A percentile compares a stretch with the other conserved stretches of the same genome.
phyloP scores from a whole-genome alignment of 2,113 vertebrate species.

The Chloroceryle aenea region DNA sequence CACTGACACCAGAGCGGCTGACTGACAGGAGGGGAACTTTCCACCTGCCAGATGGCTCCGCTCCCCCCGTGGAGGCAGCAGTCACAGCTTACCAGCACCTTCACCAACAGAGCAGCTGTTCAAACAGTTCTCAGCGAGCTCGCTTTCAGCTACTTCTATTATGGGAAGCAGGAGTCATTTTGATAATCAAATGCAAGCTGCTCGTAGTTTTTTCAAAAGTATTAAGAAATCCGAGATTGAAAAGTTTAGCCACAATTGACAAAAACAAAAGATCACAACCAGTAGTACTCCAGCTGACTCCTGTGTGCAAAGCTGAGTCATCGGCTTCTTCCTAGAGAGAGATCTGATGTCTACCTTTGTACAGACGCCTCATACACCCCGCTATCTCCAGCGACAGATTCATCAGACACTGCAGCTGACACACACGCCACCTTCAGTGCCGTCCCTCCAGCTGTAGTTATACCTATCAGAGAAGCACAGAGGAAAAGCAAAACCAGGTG shows the following conservation, averaged over 20 bases:
- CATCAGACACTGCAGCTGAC: conserved; percentile 93
- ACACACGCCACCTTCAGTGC: conserved; percentile 86
- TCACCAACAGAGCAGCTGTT: not conserved
- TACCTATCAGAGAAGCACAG: conserved; percentile 51
- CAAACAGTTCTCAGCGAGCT: not conserved
- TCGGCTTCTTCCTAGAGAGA: not conserved
- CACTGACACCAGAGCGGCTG: not conserved
- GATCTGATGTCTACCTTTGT: conserved; percentile 79
- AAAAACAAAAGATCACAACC: not conserved
- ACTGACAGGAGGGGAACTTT: not conserved
- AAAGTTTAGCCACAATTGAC: not conserved
- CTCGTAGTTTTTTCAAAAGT: not conserved
- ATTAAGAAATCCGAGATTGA: not conserved
- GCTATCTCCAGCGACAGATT: conserved; percentile 95
- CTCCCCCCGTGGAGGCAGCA: not conserved
- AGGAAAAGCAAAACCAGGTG: not conserved
- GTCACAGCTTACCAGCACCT: not conserved
- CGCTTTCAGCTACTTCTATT: not conserved
- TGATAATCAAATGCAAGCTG: not conserved
- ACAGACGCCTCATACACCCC: conserved; percentile 93
- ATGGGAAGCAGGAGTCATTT: not conserved
- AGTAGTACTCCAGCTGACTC: not conserved
- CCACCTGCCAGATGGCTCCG: not conserved
- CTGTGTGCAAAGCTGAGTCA: not conserved
- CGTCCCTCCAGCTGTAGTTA: conserved; percentile 68